phyloP scores from a whole-genome alignment of 2,888 invertebrate genomes.

The Heteropelma amictum region DNA sequence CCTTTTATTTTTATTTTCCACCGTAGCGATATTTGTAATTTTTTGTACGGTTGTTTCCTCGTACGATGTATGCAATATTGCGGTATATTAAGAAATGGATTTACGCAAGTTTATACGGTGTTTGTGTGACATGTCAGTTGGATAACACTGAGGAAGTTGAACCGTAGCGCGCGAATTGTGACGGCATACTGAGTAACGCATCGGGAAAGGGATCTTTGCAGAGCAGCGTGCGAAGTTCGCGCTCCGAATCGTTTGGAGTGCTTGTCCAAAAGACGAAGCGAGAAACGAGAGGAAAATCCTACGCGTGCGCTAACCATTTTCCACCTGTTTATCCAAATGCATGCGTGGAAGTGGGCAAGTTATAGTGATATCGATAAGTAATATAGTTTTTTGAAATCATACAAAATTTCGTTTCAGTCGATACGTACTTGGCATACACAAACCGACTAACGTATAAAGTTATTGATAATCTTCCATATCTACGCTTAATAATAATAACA shows the following conservation, averaged over 20 bases:
- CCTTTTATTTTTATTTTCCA: too few species aligned
- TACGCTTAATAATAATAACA: too few species aligned
- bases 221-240: slow-evolving; percentile 48
- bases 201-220: slow-evolving; percentile 40
- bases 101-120: neutral
- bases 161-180: slow-evolving; percentile 68
- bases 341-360: too few species aligned
- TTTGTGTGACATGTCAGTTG: slow-evolving; percentile 18
- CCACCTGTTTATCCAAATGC: slow-evolving; percentile 46
- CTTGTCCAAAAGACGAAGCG: slow-evolving; percentile 18
- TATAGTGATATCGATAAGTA: too few species aligned
- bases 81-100: neutral
- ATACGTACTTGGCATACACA: too few species aligned
- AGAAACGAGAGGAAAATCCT: slow-evolving; percentile 31
- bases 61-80: too few species aligned
- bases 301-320: slow-evolving; percentile 46
- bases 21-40: neutral
- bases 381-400: neutral
- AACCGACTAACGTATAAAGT: too few species aligned
- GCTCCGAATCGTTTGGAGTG: slow-evolving; percentile 46
- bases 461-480: too few species aligned
- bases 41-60: too few species aligned
- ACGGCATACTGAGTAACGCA: slow-evolving; percentile 67
- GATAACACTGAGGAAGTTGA: slow-evolving; percentile 44
- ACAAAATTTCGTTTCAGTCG: too few species aligned